phyloP scores from a whole-genome alignment of 2,888 invertebrate species.

The Strigamia transsilvanica region DNA sequence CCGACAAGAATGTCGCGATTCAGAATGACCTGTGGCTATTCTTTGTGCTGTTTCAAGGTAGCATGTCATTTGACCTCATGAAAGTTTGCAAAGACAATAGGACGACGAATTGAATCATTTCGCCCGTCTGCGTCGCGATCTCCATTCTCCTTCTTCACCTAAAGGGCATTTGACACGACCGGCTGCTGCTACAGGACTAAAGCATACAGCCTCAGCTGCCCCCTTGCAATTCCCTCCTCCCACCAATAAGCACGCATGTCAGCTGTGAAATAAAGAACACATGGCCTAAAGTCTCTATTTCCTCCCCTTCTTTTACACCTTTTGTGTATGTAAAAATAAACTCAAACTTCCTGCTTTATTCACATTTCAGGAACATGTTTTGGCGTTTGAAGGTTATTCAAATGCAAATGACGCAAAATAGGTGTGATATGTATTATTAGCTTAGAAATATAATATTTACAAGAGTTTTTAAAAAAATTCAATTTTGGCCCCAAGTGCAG shows the following conservation, averaged over 20 bases:
- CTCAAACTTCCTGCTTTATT: conserved; percentile 25
- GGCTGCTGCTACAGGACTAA: background rate
- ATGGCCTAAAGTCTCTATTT: conserved; percentile 36
- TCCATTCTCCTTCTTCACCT: conserved; percentile 3
- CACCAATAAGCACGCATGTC: conserved; percentile 32
- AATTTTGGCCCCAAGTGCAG: too few species aligned
- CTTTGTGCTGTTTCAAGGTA: background rate
- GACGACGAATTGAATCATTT: conserved; percentile 36
- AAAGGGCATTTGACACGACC: conserved; percentile 38
- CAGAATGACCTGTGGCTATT: conserved; percentile 5
- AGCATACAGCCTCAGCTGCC: conserved; percentile 19
- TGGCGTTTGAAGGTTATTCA: background rate
- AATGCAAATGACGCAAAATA: background rate
- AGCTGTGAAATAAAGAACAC: conserved; percentile 25
- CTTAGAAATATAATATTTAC: background rate
- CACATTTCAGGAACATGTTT: background rate
- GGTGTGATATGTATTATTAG: too few species aligned
- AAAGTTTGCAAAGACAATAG: conserved; percentile 39
- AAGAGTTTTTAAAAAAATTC: background rate
- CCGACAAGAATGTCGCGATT: background rate
- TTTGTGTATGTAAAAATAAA: conserved; percentile 18
- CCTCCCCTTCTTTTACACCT: conserved; percentile 14
- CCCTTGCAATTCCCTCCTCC: conserved; percentile 14
- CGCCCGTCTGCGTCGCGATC: conserved; percentile 25
- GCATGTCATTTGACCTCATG: conserved; percentile 31